Evolutionary conservation across 2,797 vertebrate genomes (phyloP).

Genomic region (Melanotaenia parkinsoni): DNA sequence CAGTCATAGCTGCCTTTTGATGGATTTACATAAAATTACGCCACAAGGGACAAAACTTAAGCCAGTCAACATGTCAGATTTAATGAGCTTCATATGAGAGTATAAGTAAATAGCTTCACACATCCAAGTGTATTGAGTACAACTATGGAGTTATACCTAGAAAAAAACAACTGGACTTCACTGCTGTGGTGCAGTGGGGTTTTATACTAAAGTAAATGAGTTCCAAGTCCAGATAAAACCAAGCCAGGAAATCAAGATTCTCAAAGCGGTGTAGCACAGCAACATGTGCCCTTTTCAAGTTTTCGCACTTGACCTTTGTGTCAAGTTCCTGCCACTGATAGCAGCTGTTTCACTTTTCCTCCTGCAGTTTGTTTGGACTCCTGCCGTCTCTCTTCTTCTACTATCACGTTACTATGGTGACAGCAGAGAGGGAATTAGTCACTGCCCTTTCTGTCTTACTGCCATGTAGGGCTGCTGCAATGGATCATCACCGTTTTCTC

Average conservation of each 20-base stretch:
- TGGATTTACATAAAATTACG: constrained; percentile 39
- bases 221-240: not conserved
- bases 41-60: constrained; percentile 1
- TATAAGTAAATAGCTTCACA: constrained; percentile 2
- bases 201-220: not conserved
- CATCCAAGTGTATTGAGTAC: not conserved
- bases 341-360: not conserved
- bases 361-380: constrained; percentile 10
- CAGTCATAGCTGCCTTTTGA: constrained; percentile 19
- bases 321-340: constrained; percentile 7
- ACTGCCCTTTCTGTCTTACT: not conserved
- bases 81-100: constrained; percentile 12
- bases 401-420: not conserved
- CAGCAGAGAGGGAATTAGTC: not conserved
- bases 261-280: not conserved
- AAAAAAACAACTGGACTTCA: not conserved
- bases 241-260: not conserved
- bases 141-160: not conserved
- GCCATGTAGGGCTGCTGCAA: not conserved
- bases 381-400: not conserved
- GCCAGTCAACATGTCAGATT: constrained; percentile 22
- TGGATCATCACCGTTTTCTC: too few relatives aligned
- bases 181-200: not conserved
- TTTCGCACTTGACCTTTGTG: constrained; percentile 37
- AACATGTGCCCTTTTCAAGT: constrained; percentile 21